phyloP scores from a whole-genome alignment of 2,888 invertebrate genomes.

The Drosophila nr. fundita region DNA sequence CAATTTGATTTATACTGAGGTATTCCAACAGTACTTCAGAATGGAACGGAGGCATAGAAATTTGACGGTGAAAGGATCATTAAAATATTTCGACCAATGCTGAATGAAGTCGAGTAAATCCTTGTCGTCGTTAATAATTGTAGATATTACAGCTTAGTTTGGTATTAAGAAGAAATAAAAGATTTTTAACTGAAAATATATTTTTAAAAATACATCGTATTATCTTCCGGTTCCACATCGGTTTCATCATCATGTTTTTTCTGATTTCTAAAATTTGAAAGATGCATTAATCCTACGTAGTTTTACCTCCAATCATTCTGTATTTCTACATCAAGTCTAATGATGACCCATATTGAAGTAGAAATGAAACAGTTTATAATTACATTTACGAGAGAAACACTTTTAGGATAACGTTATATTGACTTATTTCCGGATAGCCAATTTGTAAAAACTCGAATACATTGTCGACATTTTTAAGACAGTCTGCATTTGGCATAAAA shows the following conservation, averaged over 20 bases:
- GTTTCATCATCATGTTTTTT: too few relatives aligned
- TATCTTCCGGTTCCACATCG: too few relatives aligned
- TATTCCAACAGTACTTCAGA: neutral
- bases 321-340: neutral
- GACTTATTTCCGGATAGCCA: neutral
- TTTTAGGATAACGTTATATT: neutral
- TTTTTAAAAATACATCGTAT: too few relatives aligned
- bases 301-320: neutral
- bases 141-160: neutral
- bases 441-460: neutral
- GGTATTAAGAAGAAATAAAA: neutral
- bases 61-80: neutral
- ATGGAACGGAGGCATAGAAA: neutral
- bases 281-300: neutral
- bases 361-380: neutral
- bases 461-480: neutral
- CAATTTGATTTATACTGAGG: neutral
- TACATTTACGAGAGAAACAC: neutral
- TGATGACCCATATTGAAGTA: neutral
- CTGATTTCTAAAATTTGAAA: neutral
- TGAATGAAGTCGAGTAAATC: neutral
- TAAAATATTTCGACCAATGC: neutral
- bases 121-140: neutral
- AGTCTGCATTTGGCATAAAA: neutral
- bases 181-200: accelerated